Evolutionary conservation across 1,140 invertebrate species (phyloP), one percentile per base, ranked within the genome.

Genomic region (Steinernema khuongi): DNA sequence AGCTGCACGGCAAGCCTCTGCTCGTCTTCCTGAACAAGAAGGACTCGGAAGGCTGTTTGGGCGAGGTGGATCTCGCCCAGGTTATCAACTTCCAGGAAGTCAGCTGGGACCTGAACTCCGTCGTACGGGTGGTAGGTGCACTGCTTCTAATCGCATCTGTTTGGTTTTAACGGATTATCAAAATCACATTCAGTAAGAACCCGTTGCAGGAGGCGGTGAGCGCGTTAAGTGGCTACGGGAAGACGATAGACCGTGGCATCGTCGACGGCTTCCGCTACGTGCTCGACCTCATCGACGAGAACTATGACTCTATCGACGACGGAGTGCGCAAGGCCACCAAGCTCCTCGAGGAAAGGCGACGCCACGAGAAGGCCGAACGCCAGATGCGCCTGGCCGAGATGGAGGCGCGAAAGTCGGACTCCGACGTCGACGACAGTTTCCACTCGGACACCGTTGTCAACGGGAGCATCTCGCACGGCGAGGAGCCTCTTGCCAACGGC

Each of bases 361-460:
- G 26, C 14, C 14, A 22, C 14, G 50, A 60, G 22, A 60, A 60
- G 22, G 50, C 11, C 4, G 50, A 60, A 26, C 50, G 50, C 14
- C 50, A 60, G 50, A 60, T 60, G 50, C 50, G 50, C 50, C 50
- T 60, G 7, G 50, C 50, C 4, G 50, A 60, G 19, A 60, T 60
- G 50, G 50, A 60, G 50, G 50, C 50, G 11, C 50, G 50, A 14
- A 2, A 60, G 50, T 41, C 36, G 7, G 50, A 60, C 11, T 26
- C 50, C 7, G 50, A 60, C 7, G 19, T n/a, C 50, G 50, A 17
- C 14, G 22, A 60, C 50, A n/a, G n/a, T n/a, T n/a, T n/a, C n/a
- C n/a, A n/a, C n/a, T 60, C 50, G 7, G 50, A 60, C 4, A 22
- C 26, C 22, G 50, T 22, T 14, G 50, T 4, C 50, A 60, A 60